These are phyloP conservation scores for Vulpes lagopus DNA, from an alignment of 2,113 vertebrate genomes.

Conservation along the genomic window DNA sequence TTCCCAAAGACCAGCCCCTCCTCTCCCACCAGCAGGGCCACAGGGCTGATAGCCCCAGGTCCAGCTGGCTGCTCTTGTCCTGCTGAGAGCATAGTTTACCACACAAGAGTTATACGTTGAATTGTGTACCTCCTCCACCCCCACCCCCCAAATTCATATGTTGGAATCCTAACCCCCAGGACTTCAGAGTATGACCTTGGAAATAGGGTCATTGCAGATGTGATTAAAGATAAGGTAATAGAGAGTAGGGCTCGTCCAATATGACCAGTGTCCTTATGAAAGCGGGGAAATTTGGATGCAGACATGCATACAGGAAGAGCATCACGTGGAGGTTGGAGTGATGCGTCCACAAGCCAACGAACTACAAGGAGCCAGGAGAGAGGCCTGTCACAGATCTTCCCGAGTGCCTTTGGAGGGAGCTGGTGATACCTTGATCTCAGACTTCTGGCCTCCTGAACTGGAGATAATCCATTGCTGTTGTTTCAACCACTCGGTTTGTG, in stretches of 20 bases:
- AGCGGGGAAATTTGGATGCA: neutral
- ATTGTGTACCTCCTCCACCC: neutral
- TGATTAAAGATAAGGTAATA: neutral
- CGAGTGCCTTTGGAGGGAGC: rapidly evolving
- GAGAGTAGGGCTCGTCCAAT: neutral
- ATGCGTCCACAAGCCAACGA: neutral
- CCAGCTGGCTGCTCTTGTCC: neutral
- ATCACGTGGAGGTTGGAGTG: neutral
- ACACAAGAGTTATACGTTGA: neutral
- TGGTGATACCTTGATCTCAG: neutral
- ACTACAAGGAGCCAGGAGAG: neutral
- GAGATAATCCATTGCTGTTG: neutral
- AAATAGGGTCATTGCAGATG: neutral
- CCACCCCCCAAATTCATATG: neutral
- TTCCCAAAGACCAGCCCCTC: neutral
- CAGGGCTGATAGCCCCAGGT: neutral
- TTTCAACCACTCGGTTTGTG: neutral
- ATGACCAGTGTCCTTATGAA: neutral
- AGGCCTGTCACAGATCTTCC: neutral
- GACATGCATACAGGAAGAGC: neutral
- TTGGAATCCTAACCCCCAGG: neutral
- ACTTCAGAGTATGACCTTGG: neutral
- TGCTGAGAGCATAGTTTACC: neutral
- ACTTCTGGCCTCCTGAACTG: neutral
- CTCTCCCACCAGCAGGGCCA: neutral